These are phyloP conservation scores for Amblyraja radiata DNA, from an alignment of 2,797 vertebrate species.

Conservation along the genomic window DNA sequence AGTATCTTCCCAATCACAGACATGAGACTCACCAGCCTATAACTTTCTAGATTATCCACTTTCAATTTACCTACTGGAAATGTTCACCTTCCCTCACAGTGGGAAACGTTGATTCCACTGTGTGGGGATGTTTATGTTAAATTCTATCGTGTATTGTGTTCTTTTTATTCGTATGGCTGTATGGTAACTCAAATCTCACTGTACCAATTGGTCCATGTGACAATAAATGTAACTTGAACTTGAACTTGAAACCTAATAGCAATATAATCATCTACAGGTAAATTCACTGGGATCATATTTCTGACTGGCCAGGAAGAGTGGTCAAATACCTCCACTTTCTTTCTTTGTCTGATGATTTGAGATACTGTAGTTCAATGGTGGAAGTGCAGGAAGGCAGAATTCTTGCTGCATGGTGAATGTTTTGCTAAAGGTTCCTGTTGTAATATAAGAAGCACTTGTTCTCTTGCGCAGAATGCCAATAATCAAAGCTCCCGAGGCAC, in stretches of 20 bases:
- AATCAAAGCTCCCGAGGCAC: neutral
- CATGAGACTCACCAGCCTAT: no score
- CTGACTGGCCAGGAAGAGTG: neutral
- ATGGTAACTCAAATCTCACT: no score
- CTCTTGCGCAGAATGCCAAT: neutral
- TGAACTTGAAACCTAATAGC: neutral
- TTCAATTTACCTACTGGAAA: no score
- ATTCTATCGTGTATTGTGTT: no score
- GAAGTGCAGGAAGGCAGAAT: neutral
- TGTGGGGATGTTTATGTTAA: no score
- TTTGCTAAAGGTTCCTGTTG: neutral
- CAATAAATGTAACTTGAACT: no score
- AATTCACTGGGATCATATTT: neutral
- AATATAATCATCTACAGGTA: neutral
- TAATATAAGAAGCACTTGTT: neutral
- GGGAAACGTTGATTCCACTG: no score
- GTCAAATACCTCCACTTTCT: neutral
- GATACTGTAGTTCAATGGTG: neutral
- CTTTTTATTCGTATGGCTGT: no score
- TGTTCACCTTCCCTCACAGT: no score
- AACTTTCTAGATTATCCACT: no score
- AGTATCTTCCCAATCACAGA: no score
- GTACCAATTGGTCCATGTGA: no score
- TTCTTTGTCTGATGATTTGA: neutral
- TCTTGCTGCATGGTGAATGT: neutral